phyloP scores from a whole-genome alignment of 1,140 invertebrate species.

The Penaeus chinensis region DNA sequence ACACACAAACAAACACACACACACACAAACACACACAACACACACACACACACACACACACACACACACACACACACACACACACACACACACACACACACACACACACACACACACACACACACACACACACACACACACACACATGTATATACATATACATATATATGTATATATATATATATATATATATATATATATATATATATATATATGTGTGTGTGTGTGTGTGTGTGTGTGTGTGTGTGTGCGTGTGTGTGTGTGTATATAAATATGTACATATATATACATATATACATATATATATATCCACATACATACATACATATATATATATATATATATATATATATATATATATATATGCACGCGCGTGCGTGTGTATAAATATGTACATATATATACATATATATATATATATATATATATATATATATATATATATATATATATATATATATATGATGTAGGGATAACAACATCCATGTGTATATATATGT shows the following conservation, averaged over 20 bases:
- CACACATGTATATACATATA: background rate
- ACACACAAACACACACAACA: background rate
- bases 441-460: too few species aligned
- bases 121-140: background rate
- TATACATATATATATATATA: too few species aligned
- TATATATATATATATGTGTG: slow-evolving; percentile 11
- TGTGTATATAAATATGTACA: slow-evolving; percentile 7
- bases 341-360: too few species aligned
- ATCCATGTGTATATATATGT: too few species aligned
- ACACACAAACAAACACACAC: too few species aligned
- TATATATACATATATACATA: background rate
- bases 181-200: background rate
- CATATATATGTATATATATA: background rate
- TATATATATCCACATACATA: background rate
- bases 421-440: too few species aligned
- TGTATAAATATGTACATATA: too few species aligned
- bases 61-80: background rate
- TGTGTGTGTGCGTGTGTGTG: background rate
- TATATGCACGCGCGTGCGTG: too few species aligned
- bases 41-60: background rate
- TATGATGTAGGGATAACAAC: too few species aligned
- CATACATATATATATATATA: background rate
- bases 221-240: background rate
- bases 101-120: background rate
- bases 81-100: background rate